phyloP scores from a whole-genome alignment of 2,113 vertebrate genomes.

The Cyanoramphus novaezelandiae region DNA sequence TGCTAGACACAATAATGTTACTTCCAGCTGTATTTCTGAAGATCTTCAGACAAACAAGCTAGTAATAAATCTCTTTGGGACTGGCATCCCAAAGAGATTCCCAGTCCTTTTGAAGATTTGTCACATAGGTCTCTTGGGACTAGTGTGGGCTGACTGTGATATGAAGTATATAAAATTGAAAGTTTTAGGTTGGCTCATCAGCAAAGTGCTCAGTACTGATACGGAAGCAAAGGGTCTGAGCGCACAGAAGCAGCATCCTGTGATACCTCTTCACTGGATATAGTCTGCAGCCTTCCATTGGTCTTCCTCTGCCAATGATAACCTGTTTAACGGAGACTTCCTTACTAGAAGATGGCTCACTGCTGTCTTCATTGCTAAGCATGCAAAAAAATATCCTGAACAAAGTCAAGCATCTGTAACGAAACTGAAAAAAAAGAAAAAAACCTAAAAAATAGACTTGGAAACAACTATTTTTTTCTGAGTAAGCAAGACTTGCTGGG shows the following conservation, averaged over 20 bases:
- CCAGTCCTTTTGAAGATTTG: not conserved
- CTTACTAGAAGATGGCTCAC: not conserved
- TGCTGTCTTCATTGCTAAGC: not conserved
- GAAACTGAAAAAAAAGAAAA: not conserved
- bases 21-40: too few relatives aligned
- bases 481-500: not conserved
- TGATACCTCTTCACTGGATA: not conserved
- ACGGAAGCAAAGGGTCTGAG: not conserved
- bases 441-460: not conserved
- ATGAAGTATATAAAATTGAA: not conserved
- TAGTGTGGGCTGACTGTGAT: not conserved
- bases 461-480: not conserved
- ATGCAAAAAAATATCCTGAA: not conserved
- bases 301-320: not conserved
- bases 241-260: not conserved
- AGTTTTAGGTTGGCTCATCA: not conserved
- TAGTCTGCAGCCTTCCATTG: not conserved
- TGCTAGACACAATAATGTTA: too few relatives aligned
- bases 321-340: not conserved
- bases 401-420: not conserved
- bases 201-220: not conserved
- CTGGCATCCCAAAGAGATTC: not conserved
- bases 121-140: not conserved
- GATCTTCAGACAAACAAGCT: too few relatives aligned
- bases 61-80: too few relatives aligned